A percentile compares a stretch with the other conserved stretches of the same genome.
phyloP scores from a whole-genome alignment of 2,113 vertebrate species.

The Nothoprocta pentlandii region DNA sequence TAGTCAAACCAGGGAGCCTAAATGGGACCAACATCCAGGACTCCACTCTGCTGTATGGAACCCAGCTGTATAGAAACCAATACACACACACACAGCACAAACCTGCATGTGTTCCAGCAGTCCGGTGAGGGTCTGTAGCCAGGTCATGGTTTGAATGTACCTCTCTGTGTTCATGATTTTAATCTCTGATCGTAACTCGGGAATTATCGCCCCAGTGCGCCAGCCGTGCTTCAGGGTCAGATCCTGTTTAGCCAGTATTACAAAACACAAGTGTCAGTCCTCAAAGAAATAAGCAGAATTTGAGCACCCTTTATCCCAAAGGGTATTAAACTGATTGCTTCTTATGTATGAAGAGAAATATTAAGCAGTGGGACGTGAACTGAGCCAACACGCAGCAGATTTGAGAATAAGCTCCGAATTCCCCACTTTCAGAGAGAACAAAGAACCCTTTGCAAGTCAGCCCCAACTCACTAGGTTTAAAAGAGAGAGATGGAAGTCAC shows the following conservation, averaged over 20 bases:
- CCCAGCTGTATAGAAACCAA: no score
- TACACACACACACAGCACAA: conserved; percentile 64
- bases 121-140: conserved; percentile 93
- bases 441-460: neutral
- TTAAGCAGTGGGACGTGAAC: neutral
- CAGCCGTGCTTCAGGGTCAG: conserved; percentile 97
- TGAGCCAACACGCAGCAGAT: neutral
- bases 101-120: conserved; percentile 98
- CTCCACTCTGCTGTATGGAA: neutral
- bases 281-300: neutral
- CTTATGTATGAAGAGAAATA: neutral
- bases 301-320: neutral
- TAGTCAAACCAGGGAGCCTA: neutral
- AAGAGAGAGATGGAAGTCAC: neutral
- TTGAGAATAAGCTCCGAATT: neutral
- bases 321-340: neutral
- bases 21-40: neutral
- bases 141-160: conserved; percentile 92
- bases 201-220: conserved; percentile 97
- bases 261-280: neutral
- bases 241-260: conserved; percentile 81
- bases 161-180: conserved; percentile 96
- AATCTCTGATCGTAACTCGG: conserved; percentile 93
- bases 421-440: neutral
- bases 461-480: neutral